phyloP scores from a whole-genome alignment of 2,888 invertebrate genomes.

The Brenthis ino region DNA sequence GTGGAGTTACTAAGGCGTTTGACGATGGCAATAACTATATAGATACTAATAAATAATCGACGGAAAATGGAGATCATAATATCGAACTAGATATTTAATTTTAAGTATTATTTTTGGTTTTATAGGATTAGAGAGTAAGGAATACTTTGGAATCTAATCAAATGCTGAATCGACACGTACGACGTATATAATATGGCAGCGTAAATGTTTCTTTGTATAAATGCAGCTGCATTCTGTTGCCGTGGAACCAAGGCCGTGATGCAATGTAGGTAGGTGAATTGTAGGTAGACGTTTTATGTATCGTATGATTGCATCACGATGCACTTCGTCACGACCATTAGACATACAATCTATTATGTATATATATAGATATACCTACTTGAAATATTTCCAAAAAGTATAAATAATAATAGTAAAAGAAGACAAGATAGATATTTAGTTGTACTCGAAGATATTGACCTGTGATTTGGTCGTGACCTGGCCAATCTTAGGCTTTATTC shows the following conservation, averaged over 20 bases:
- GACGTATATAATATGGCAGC: neutral
- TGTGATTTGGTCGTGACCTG: constrained; percentile 40
- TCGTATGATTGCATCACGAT: constrained; percentile 61
- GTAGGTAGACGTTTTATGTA: constrained; percentile 62
- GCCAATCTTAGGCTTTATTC: constrained; percentile 47
- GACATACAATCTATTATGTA: constrained; percentile 20
- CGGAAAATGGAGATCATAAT: no score
- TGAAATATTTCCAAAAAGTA: no score
- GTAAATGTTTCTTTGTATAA: constrained; percentile 18
- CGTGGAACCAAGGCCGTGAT: constrained; percentile 74
- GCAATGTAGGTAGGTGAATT: constrained; percentile 67
- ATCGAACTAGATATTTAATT: no score
- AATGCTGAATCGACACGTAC: neutral
- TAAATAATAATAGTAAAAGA: no score
- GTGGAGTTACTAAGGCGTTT: no score
- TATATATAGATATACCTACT: neutral
- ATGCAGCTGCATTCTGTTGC: constrained; percentile 67
- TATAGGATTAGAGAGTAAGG: no score
- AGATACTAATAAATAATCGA: no score
- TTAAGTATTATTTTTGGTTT: no score
- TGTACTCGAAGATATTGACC: constrained; percentile 39
- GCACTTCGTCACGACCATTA: constrained; percentile 32
- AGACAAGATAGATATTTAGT: neutral
- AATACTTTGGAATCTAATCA: neutral
- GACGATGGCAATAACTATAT: no score